Evolutionary conservation across 2,113 vertebrate species (phyloP).

Genomic region (Anoplopoma fimbria): DNA sequence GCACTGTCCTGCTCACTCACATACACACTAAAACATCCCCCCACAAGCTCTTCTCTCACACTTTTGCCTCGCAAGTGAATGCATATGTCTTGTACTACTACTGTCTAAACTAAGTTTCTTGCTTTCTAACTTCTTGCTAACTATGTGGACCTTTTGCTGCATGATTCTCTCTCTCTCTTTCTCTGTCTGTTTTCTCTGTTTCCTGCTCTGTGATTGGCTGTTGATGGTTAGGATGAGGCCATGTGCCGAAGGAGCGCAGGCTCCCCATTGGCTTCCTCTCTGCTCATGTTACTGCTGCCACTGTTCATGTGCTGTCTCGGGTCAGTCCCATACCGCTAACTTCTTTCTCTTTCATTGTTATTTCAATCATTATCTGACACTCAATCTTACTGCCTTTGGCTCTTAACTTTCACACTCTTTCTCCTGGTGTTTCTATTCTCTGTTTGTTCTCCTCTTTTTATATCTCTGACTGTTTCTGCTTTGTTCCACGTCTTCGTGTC

Average conservation of each 20-base stretch:
- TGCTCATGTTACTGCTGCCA: conserved; percentile 96
- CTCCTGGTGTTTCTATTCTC: conserved; percentile 16
- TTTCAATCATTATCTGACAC: conserved; percentile 12
- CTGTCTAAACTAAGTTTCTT: conserved; percentile 40
- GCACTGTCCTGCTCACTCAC: conserved; percentile 19
- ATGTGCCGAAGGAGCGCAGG: conserved; percentile 91
- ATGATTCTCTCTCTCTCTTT: conserved; percentile 81
- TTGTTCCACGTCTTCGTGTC: conserved; percentile 22
- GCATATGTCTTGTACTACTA: conserved; percentile 32
- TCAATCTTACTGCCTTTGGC: conserved; percentile 13
- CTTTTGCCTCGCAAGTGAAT: conserved; percentile 13
- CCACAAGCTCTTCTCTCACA: conserved; percentile 14
- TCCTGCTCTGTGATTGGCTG: conserved; percentile 80
- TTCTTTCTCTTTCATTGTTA: conserved; percentile 54
- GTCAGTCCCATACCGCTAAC: conserved; percentile 89
- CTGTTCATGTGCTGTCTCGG: conserved; percentile 95
- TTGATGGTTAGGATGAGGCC: conserved; percentile 92
- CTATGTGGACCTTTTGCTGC: conserved; percentile 73
- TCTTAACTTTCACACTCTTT: conserved; percentile 4
- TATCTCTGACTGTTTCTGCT: neutral
- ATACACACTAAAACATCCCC: conserved; percentile 30
- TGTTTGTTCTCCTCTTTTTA: conserved; percentile 22
- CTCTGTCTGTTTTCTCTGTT: conserved; percentile 67
- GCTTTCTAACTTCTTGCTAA: conserved; percentile 62
- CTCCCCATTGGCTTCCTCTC: conserved; percentile 91